A percentile compares a stretch with the other conserved stretches of the same genome.
Conservation (phyloP, 2,888 invertebrate genomes). For the Phortica magna region DNA sequence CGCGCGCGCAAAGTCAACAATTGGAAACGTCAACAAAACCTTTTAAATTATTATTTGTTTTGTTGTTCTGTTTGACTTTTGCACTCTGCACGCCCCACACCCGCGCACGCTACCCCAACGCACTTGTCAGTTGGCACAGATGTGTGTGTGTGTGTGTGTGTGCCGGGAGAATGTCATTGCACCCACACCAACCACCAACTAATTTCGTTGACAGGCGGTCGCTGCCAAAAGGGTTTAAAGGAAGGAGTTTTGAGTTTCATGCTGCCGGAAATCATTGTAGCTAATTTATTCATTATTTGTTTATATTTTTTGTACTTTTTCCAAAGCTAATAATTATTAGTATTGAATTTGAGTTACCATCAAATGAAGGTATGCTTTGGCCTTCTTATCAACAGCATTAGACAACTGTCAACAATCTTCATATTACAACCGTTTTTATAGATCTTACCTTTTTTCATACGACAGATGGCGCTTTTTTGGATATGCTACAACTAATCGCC, state of each 20-base stretch:
- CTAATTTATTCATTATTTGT: background rate
- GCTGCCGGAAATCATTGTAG: slow-evolving; percentile 14
- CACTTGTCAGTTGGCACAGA: background rate
- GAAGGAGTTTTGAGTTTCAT: background rate
- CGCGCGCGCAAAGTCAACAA: slow-evolving; percentile 74
- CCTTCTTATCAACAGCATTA: too few relatives aligned
- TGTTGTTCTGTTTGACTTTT: slow-evolving; percentile 66
- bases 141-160: too few relatives aligned
- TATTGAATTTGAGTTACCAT: too few relatives aligned
- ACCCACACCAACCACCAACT: background rate
- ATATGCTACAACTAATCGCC: too few relatives aligned
- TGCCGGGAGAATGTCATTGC: background rate
- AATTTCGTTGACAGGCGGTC: background rate
- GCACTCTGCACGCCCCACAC: slow-evolving; percentile 10
- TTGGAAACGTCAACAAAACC: slow-evolving; percentile 71
- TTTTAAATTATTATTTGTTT: slow-evolving; percentile 71
- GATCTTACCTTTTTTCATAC: too few relatives aligned
- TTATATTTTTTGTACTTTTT: background rate
- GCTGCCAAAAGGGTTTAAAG: slow-evolving; percentile 1
- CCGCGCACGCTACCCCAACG: background rate
- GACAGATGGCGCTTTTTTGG: too few relatives aligned
- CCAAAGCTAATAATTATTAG: too few relatives aligned
- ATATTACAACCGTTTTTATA: too few relatives aligned
- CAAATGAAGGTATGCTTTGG: too few relatives aligned
- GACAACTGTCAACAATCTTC: too few relatives aligned